A percentile compares a stretch with the other conserved stretches of the same genome.
These are phyloP conservation scores for Lamproptera curius DNA, from an alignment of 2,888 invertebrate genomes.

Conservation along the genomic window DNA sequence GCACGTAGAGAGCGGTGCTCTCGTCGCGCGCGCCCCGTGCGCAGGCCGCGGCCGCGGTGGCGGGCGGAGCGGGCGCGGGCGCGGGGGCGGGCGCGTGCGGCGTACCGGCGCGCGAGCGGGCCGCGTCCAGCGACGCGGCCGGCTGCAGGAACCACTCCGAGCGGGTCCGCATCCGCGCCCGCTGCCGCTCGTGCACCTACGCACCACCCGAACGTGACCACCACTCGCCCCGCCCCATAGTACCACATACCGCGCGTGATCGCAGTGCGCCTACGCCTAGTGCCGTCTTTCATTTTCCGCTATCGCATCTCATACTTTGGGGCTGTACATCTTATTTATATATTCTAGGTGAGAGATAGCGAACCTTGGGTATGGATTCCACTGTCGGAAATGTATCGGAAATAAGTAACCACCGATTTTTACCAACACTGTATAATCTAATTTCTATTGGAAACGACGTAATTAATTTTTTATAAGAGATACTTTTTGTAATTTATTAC, in stretches of 20 bases:
- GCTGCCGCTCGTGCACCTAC: constrained; percentile 97
- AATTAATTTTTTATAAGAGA: no score
- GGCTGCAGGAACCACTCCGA: constrained; percentile 98
- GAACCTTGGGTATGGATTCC: no score
- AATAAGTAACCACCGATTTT: no score
- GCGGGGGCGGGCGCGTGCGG: constrained; percentile 31
- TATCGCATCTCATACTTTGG: no score
- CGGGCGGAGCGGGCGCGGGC: constrained; percentile 29
- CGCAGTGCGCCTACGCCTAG: constrained; percentile 11
- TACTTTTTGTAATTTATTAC: no score
- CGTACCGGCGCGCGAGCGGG: constrained; percentile 63
- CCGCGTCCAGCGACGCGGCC: constrained; percentile 73
- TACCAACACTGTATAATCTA: no score
- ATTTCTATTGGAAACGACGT: no score
- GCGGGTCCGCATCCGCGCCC: constrained; percentile 96
- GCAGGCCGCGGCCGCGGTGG: constrained; percentile 31
- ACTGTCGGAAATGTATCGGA: no score
- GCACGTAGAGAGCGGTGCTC: constrained; percentile 71
- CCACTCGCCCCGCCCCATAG: constrained; percentile 22
- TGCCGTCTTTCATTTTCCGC: constrained; percentile 4
- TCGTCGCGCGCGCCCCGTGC: constrained; percentile 47
- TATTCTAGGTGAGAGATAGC: no score
- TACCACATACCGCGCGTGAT: constrained; percentile 14
- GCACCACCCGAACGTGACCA: constrained; percentile 42
- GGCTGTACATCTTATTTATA: no score